A percentile compares a stretch with the other conserved stretches of the same genome.
phyloP scores from a whole-genome alignment of 1,140 invertebrate species.

The Rhagoletis pomonella region DNA sequence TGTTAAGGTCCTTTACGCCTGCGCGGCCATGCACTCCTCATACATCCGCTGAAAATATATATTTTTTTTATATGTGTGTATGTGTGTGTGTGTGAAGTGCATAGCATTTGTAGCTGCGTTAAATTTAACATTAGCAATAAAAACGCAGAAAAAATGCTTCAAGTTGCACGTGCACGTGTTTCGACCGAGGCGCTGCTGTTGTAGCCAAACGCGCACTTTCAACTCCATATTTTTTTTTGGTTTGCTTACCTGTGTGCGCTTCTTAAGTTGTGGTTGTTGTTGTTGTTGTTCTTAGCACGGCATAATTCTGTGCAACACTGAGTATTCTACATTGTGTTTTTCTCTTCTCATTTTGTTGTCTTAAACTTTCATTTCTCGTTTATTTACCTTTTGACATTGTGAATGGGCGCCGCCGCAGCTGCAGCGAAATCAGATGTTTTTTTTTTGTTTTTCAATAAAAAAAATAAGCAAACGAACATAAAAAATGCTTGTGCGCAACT shows the following conservation, averaged over 20 bases:
- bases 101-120: background rate
- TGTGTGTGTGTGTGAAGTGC: background rate
- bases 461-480: background rate
- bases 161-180: conserved; percentile 40
- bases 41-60: background rate
- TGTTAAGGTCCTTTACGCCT: conserved; percentile 51
- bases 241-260: background rate
- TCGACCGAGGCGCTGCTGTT: background rate
- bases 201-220: background rate
- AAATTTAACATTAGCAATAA: background rate
- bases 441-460: background rate
- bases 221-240: background rate
- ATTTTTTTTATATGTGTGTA: background rate
- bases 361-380: background rate
- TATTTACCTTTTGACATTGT: background rate
- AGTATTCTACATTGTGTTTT: background rate
- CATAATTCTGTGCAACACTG: background rate
- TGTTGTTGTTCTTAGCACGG: background rate
- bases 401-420: conserved; percentile 1
- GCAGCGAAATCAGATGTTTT: background rate
- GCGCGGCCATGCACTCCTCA: background rate
- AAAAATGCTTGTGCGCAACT: background rate
- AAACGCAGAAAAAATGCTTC: background rate
- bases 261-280: conserved; percentile 11
- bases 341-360: background rate